Conservation (phyloP, 1,140 invertebrate genomes). For the Drosophila obscura region DNA sequence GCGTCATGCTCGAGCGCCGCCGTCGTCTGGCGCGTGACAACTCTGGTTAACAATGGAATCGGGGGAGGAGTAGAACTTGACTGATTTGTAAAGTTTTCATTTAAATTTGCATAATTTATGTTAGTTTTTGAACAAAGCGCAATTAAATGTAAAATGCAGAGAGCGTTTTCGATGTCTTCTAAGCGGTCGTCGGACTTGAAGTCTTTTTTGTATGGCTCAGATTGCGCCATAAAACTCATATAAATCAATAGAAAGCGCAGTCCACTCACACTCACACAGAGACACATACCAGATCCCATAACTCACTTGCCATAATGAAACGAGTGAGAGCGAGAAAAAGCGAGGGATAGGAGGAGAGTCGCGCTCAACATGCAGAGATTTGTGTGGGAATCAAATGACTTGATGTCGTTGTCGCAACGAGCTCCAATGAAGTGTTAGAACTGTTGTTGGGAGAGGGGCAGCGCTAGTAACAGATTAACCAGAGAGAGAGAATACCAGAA, state of each 20-base stretch:
- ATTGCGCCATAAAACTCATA: constrained; percentile 79
- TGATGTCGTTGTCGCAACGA: constrained; percentile 64
- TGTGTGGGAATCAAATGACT: constrained; percentile 80
- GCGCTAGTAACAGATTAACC: constrained; percentile 42
- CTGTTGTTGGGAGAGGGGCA: constrained; percentile 20
- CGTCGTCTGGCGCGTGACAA: constrained; percentile 66
- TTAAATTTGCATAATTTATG: constrained; percentile 35
- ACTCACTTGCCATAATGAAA: constrained; percentile 72
- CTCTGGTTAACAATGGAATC: constrained; percentile 46
- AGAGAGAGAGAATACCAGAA: constrained; percentile 4
- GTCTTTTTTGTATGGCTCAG: constrained; percentile 52
- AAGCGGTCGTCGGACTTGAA: too few relatives aligned
- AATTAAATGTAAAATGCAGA: constrained; percentile 51
- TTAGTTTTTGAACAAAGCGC: constrained; percentile 14
- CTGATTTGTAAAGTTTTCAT: constrained; percentile 7
- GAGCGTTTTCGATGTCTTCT: constrained; percentile 39
- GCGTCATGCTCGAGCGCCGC: constrained; percentile 46
- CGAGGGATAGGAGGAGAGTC: constrained; percentile 8
- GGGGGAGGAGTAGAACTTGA: constrained; percentile 25
- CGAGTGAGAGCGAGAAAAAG: constrained; percentile 24
- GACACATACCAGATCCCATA: constrained; percentile 42
- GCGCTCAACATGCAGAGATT: constrained; percentile 70
- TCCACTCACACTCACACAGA: constrained; percentile 31
- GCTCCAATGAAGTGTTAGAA: constrained; percentile 81
- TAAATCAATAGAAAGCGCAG: constrained; percentile 81